These are phyloP conservation scores for Napeogenes sylphis DNA, from an alignment of 2,888 invertebrate genomes.

Conservation along the genomic window DNA sequence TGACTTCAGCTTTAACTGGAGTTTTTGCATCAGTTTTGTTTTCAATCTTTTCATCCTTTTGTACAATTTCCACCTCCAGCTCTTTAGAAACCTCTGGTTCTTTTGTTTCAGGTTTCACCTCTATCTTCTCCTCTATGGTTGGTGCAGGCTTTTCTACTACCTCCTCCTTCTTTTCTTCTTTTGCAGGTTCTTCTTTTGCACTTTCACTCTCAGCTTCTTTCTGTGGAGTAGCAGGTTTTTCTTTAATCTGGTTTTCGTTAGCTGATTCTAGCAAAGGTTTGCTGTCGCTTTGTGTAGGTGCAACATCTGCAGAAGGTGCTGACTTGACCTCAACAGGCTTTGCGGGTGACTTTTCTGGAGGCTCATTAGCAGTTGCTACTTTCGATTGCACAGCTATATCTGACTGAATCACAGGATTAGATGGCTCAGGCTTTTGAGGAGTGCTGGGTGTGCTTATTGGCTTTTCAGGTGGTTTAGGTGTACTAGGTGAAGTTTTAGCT, in stretches of 20 bases:
- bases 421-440: constrained; percentile 58
- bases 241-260: constrained; percentile 56
- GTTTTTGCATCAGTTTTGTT: constrained; percentile 45
- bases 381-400: constrained; percentile 59
- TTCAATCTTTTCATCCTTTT: constrained; percentile 39
- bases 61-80: constrained; percentile 52
- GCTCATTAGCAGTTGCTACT: constrained; percentile 61
- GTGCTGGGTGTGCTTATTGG: constrained; percentile 49
- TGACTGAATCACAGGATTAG: constrained; percentile 43
- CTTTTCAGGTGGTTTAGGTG: constrained; percentile 66
- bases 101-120: constrained; percentile 22
- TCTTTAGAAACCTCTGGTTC: constrained; percentile 42
- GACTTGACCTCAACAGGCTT: constrained; percentile 64
- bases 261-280: constrained; percentile 66
- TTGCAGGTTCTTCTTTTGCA: constrained; percentile 47
- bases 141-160: constrained; percentile 45
- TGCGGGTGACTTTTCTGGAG: constrained; percentile 59
- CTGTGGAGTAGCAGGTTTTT: constrained; percentile 46
- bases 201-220: constrained; percentile 45
- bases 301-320: constrained; percentile 60
- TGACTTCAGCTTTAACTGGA: constrained; percentile 49
- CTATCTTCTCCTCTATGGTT: constrained; percentile 45
- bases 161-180: constrained; percentile 55
- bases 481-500: constrained; percentile 68
- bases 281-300: constrained; percentile 62